Evolutionary conservation across 2,888 invertebrate genomes (phyloP), one percentile per base, ranked within the genome.

Genomic region (Euclidia mi): DNA sequence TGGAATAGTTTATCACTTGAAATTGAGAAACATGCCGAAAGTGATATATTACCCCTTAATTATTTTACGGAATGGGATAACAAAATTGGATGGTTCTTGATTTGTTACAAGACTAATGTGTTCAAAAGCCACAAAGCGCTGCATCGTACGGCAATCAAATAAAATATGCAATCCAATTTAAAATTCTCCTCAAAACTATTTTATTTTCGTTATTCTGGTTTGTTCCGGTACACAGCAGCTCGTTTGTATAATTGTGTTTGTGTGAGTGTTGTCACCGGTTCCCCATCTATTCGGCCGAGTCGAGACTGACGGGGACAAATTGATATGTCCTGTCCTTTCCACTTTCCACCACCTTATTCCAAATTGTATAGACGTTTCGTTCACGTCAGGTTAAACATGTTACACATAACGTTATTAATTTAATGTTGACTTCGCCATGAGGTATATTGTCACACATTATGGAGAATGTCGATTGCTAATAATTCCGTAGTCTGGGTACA

Each of bases 261-360:
- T 74, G 62, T 78, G 45, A 56, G 41, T 49, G 62, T 43, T 73
- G 70, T 76, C 73, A 66, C 65, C 60, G 51, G 59, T 29, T 58
- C 59, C 50, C 42, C 76, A 66, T 77, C 78, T 72, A 77, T 77
- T 71, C 68, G 61, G 62, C 62, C 65, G 65, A 65, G 51, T 29
- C 55, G 60, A 63, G 71, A 65, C 58, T 82, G 83, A 87, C 83
- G 67, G 56, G 76, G 73, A 88, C 86, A 87, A 87, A 88, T 88
- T 89, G 88, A 84, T 87, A 80, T 81, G 79, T 84, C 82, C 81
- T 75, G 76, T 69, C 77, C 78, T 56, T 66, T 69, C n/a, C n/a
- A n/a, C n/a, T n/a, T n/a, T n/a, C 71, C 67, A 68, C 56, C 57
- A 57, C 60, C 72, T 49, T 71, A 65, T 58, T 63, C 58, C 51